Conservation (phyloP, 1,140 invertebrate species). For the Belonocnema kinseyi region DNA sequence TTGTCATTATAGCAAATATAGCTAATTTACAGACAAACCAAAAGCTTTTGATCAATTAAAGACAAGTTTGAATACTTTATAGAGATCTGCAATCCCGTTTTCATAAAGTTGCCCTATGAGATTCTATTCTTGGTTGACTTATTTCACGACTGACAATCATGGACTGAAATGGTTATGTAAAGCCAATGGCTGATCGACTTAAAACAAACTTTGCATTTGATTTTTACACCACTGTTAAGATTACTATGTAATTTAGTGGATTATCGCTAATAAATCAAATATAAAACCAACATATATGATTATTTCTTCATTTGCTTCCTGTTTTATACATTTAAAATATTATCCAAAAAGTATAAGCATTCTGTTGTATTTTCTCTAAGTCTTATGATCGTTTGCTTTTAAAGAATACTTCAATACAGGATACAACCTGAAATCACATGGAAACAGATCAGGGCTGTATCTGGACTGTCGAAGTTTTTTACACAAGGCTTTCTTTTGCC, state of each 20-base stretch:
- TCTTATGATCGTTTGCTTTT: too few relatives aligned
- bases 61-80: not conserved
- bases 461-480: too few relatives aligned
- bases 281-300: not conserved
- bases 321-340: not conserved
- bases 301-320: not conserved
- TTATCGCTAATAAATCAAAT: conserved; percentile 25
- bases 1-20: too few relatives aligned
- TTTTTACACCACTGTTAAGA: conserved; percentile 12
- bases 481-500: too few relatives aligned
- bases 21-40: too few relatives aligned
- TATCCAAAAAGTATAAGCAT: too few relatives aligned
- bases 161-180: conserved; percentile 18
- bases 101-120: not conserved
- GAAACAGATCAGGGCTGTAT: too few relatives aligned
- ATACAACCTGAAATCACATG: too few relatives aligned
- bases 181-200: conserved; percentile 26
- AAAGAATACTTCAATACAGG: too few relatives aligned
- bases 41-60: too few relatives aligned
- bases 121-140: conserved; percentile 15
- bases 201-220: conserved; percentile 18
- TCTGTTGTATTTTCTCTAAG: too few relatives aligned
- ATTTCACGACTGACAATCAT: conserved; percentile 16
- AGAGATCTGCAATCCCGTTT: not conserved
- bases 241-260: conserved; percentile 14